These are phyloP conservation scores for Trachelus stipa DNA, from an alignment of 2,888 invertebrate species.

Conservation along the genomic window DNA sequence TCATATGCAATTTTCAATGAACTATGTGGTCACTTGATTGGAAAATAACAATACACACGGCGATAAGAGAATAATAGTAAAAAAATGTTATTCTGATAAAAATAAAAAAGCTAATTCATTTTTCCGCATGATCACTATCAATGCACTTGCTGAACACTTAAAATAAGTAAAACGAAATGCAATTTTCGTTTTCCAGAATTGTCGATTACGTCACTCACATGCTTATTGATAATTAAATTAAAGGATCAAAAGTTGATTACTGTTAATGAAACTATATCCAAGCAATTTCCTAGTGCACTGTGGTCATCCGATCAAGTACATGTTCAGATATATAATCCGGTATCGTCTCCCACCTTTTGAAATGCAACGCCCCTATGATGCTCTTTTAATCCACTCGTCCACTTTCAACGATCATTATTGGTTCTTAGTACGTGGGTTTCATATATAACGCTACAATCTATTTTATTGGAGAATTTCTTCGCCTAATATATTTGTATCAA, in stretches of 20 bases:
- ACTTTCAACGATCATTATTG: neutral
- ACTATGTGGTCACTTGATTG: neutral
- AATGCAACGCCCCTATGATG: neutral
- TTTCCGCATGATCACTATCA: neutral
- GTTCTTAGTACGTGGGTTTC: neutral
- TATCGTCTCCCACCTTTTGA: slow-evolving; percentile 38
- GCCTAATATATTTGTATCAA: neutral
- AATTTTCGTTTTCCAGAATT: neutral
- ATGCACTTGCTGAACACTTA: neutral
- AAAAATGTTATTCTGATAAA: neutral
- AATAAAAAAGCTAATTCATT: neutral
- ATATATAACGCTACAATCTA: neutral
- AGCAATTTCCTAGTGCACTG: slow-evolving; percentile 33
- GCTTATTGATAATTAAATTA: neutral
- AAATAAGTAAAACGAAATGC: neutral
- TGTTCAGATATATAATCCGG: slow-evolving; percentile 45
- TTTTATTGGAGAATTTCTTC: neutral
- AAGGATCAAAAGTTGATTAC: neutral
- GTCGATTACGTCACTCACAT: neutral
- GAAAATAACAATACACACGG: too few species aligned
- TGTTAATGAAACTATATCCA: slow-evolving; percentile 1
- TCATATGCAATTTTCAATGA: neutral
- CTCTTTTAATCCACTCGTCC: neutral
- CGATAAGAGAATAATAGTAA: too few species aligned
- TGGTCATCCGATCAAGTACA: slow-evolving; percentile 36